Evolutionary conservation across 2,888 invertebrate genomes (phyloP).

Genomic region (Netelia melanura): DNA sequence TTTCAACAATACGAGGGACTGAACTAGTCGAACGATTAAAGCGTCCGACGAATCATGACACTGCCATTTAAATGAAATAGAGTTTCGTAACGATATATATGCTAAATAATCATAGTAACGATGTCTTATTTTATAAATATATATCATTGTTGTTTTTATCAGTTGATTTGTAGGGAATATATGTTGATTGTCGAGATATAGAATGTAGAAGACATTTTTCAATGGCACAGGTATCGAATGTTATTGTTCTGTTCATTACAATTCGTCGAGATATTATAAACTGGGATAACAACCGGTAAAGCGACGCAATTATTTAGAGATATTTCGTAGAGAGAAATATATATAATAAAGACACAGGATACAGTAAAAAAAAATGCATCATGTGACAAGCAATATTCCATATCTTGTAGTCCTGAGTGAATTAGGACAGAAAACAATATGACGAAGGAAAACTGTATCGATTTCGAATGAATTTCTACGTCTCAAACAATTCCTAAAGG

Average conservation of each 20-base stretch:
- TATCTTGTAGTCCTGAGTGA: background rate
- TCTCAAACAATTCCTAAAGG: background rate
- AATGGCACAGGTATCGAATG: conserved; percentile 37
- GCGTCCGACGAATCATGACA: conserved; percentile 29
- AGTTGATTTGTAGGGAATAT: conserved; percentile 27
- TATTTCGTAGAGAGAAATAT: conserved; percentile 38
- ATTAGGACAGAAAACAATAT: too few species aligned
- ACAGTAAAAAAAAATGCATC: background rate
- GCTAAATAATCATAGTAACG: background rate
- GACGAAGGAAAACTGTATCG: background rate
- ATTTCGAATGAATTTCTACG: background rate
- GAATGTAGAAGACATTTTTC: background rate
- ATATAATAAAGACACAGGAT: conserved; percentile 50
- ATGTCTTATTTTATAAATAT: conserved; percentile 13
- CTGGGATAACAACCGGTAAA: conserved; percentile 21
- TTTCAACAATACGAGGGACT: conserved; percentile 42
- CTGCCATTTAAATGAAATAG: conserved; percentile 60
- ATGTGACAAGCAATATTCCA: background rate
- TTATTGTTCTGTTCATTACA: conserved; percentile 50
- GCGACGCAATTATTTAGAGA: conserved; percentile 27
- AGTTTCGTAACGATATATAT: background rate
- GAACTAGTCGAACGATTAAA: conserved; percentile 17
- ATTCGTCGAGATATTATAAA: conserved; percentile 49
- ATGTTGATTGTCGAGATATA: conserved; percentile 40
- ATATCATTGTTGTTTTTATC: conserved; percentile 39